Base-by-base conservation (phyloP, 2,113 vertebrate species). In the Malurus alboscapulatus region DNA sequence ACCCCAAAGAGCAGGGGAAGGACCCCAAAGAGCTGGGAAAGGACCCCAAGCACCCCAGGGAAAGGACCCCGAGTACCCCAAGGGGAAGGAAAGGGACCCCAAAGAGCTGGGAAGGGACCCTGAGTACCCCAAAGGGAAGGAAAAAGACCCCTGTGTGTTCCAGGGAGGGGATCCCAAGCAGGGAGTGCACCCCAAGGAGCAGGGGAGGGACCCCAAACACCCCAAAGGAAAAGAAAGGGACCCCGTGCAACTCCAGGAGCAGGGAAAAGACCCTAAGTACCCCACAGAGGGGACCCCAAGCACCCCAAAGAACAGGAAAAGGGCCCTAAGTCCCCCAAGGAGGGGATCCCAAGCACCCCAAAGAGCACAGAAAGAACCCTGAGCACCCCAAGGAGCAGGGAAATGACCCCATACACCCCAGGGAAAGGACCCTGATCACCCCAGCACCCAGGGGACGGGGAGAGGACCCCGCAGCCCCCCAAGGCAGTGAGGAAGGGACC, bases 401-500 rank as follows among this genome's bases (percentile, higher is more conserved):
- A 62, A 15, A 9, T 26, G 20, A 32, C 45, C 17, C 8, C 25
- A 12, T 4, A 4, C 30, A 27, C 25, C 61, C 12, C 5, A 18
- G 3, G 32, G 13, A 61, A 12, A 10, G 40, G 47, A 67, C 16
- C 5, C 29, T 1, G 6, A 27, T 50, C 34, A 36, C 21, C 40
- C n/a, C 2, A 6, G 12, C 2, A 10, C 57, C 30, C 30, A 15
- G 17, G 14, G 36, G 17, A 62, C 2, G 10, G 16, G 14, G 20
- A 48, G 8, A 29, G 12, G 15, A 80, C 16, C 40, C 45, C 1
- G 0, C 8, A 2, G 36, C 25, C 3, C 25, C 17, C 24, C 20
- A 6, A 5, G 3, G 12, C 26, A 0, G 3, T 13, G 14, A 9
- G 26, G 32, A 19, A 1, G 5, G n/a, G 27, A 34, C n/a, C n/a